phyloP scores from a whole-genome alignment of 2,797 vertebrate genomes.

The Halcyon leucocephala region DNA sequence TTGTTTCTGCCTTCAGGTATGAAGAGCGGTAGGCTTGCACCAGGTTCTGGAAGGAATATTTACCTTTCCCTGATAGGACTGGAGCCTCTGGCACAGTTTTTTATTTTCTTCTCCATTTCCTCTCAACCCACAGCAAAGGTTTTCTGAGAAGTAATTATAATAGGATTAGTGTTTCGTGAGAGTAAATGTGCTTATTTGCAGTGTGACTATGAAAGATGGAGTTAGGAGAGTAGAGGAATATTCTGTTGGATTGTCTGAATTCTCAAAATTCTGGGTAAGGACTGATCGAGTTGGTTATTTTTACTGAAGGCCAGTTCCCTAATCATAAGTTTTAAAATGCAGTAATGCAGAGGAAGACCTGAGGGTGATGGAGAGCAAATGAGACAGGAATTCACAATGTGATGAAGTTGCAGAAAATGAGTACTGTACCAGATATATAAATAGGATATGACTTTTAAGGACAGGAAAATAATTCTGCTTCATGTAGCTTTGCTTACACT shows the following conservation, averaged over 20 bases:
- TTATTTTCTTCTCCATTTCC: background rate
- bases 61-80: background rate
- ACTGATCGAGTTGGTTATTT: slow-evolving; percentile 23
- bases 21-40: background rate
- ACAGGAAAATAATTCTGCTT: background rate
- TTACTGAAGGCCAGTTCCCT: slow-evolving; percentile 20
- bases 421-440: background rate
- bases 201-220: background rate
- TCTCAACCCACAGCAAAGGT: background rate
- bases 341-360: slow-evolving; percentile 9
- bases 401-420: slow-evolving; percentile 39
- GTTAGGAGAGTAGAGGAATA: background rate
- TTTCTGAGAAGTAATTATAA: slow-evolving; percentile 40
- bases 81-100: background rate
- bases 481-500: background rate
- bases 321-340: background rate
- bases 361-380: slow-evolving; percentile 34
- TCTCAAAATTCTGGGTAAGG: background rate
- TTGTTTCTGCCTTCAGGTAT: background rate
- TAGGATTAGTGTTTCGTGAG: slow-evolving; percentile 7
- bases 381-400: slow-evolving; percentile 36
- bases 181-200: slow-evolving; percentile 38
- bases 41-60: background rate
- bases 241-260: background rate
- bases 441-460: background rate